Conservation (phyloP, 2,797 vertebrate species). For the Cyprinodon diabolis region DNA sequence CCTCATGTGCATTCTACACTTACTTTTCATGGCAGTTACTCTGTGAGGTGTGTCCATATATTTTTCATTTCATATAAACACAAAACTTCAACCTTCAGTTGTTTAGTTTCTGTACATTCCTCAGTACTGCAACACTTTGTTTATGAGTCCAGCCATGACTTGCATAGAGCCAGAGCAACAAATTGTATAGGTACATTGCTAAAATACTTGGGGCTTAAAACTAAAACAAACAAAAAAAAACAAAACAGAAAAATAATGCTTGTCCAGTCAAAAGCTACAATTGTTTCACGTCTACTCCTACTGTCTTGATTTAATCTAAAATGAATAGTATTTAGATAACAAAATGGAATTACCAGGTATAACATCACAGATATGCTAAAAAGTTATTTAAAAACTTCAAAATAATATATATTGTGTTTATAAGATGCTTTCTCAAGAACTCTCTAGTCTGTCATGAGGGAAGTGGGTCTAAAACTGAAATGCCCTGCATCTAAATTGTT, state of each 20-base stretch:
- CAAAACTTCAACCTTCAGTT: slow-evolving; percentile 5
- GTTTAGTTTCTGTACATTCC: slow-evolving; percentile 25
- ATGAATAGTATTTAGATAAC: slow-evolving; percentile 37
- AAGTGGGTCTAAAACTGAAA: slow-evolving; percentile 58
- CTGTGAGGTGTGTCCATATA: slow-evolving; percentile 14
- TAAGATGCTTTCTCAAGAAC: not conserved
- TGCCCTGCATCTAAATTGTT: slow-evolving; percentile 57
- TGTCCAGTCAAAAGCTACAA: slow-evolving; percentile 13
- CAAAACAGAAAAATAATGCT: not conserved
- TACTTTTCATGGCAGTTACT: slow-evolving; percentile 31
- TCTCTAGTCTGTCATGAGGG: slow-evolving; percentile 25
- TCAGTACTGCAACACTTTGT: slow-evolving; percentile 25
- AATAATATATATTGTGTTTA: not conserved
- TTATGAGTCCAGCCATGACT: slow-evolving; percentile 26
- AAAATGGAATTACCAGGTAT: not conserved
- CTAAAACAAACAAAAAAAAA: not conserved
- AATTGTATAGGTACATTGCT: slow-evolving; percentile 24
- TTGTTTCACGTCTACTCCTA: slow-evolving; percentile 20
- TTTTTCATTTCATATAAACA: slow-evolving; percentile 19
- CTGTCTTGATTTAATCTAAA: slow-evolving; percentile 36
- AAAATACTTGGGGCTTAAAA: slow-evolving; percentile 20
- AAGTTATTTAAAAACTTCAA: not conserved
- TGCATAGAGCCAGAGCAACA: slow-evolving; percentile 22
- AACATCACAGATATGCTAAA: not conserved
- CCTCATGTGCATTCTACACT: slow-evolving; percentile 14